Conservation (phyloP, 2,797 vertebrate species). For the Sebastes paucispinis region DNA sequence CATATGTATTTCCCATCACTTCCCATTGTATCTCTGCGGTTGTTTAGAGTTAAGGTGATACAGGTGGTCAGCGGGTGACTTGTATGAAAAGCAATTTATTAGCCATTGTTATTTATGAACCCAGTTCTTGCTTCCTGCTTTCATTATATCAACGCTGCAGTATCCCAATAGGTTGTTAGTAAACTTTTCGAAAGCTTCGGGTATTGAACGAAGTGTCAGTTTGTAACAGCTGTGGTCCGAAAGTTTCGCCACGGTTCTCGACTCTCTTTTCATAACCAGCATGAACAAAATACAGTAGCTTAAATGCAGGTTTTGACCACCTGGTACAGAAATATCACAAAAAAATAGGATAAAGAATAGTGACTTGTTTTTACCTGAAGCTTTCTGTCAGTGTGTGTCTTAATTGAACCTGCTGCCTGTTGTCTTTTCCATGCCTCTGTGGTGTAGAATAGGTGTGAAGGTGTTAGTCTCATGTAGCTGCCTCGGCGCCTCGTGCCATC, state of each 20-base stretch:
- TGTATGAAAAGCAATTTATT: constrained; percentile 7
- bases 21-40: background rate
- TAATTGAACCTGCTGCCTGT: constrained; percentile 18
- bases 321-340: background rate
- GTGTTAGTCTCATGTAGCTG: constrained; percentile 20
- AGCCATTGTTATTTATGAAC: background rate
- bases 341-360: background rate
- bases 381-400: constrained; percentile 3
- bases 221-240: background rate
- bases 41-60: background rate
- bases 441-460: constrained; percentile 7
- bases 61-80: constrained; percentile 1
- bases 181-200: background rate
- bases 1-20: background rate
- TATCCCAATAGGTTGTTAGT: background rate
- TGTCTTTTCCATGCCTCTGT: constrained; percentile 1
- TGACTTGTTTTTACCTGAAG: background rate
- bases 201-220: background rate
- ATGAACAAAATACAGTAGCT: background rate
- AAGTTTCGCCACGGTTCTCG: background rate
- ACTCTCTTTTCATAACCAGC: background rate
- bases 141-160: background rate
- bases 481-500: constrained; percentile 27
- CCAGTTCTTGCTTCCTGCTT: background rate
- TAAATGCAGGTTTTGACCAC: background rate